A percentile compares a stretch with the other conserved stretches of the same genome.
Conservation (phyloP, 2,113 vertebrate species). For the Phylloscopus trochiloides region DNA sequence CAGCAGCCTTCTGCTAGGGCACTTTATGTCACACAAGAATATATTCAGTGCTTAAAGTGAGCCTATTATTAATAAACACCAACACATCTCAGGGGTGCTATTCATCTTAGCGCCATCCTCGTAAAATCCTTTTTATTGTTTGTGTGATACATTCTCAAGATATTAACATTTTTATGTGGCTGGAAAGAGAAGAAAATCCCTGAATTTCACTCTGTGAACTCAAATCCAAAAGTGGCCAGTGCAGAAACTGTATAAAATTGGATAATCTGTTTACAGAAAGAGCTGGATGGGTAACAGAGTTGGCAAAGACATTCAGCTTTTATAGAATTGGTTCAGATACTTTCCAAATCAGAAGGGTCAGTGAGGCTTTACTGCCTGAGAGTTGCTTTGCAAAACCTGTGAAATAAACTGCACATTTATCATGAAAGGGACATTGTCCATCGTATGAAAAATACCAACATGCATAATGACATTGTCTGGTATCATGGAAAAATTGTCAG, state of each 20-base stretch:
- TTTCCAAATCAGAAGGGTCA: slow-evolving; percentile 9
- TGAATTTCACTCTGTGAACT: neutral
- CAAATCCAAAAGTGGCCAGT: neutral
- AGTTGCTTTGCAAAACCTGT: neutral
- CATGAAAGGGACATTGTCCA: neutral
- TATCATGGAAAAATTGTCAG: neutral
- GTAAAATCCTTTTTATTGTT: neutral
- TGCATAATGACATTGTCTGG: neutral
- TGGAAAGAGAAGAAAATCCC: neutral
- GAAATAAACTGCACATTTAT: slow-evolving; percentile 13
- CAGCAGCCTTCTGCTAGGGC: slow-evolving; percentile 3
- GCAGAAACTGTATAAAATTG: slow-evolving; percentile 49
- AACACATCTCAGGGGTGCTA: neutral
- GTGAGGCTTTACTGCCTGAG: neutral
- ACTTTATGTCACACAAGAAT: neutral
- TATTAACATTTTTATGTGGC: neutral
- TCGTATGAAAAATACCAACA: neutral
- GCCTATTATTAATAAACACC: slow-evolving; percentile 7
- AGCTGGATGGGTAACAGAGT: neutral
- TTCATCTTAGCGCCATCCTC: neutral
- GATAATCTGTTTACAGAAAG: slow-evolving; percentile 53
- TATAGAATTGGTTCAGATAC: slow-evolving; percentile 30
- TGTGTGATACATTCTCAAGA: neutral
- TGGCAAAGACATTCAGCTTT: slow-evolving; percentile 34
- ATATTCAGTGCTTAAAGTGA: neutral